Evolutionary conservation across 1,140 invertebrate genomes (phyloP).

Genomic region (Drosophila kepulauana): DNA sequence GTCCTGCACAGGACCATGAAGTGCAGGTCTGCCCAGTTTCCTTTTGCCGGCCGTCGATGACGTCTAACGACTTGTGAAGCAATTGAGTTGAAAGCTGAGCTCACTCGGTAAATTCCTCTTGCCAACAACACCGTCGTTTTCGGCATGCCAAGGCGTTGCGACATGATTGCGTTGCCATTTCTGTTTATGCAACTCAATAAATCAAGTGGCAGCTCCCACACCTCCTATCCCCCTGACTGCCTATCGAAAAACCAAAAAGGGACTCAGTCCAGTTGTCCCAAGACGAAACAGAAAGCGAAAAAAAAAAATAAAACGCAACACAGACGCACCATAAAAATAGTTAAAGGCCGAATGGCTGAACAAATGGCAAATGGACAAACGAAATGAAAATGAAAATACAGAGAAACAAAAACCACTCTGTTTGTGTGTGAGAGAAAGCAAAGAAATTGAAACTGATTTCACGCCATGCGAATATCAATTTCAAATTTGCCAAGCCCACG

Average conservation of each 20-base stretch:
- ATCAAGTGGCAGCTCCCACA: slow-evolving; percentile 66
- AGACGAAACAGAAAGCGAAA: background rate
- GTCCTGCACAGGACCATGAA: slow-evolving; percentile 54
- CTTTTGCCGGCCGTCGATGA: slow-evolving; percentile 56
- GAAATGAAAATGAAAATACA: slow-evolving; percentile 52
- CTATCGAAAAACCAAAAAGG: slow-evolving; percentile 28
- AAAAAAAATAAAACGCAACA: slow-evolving; percentile 52
- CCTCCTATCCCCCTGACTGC: background rate
- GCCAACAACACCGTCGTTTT: slow-evolving; percentile 2
- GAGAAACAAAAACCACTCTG: background rate
- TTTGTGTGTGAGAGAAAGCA: background rate
- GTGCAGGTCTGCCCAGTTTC: slow-evolving; percentile 56
- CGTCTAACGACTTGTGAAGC: slow-evolving; percentile 82
- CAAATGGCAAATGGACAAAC: slow-evolving; percentile 51
- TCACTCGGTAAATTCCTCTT: slow-evolving; percentile 54
- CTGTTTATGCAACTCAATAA: slow-evolving; percentile 85
- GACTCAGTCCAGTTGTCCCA: slow-evolving; percentile 22
- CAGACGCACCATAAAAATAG: slow-evolving; percentile 67
- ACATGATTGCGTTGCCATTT: slow-evolving; percentile 84
- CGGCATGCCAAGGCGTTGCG: slow-evolving; percentile 51
- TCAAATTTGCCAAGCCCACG: slow-evolving; percentile 74
- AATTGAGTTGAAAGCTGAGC: slow-evolving; percentile 83
- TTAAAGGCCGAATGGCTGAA: slow-evolving; percentile 38
- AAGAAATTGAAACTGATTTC: slow-evolving; percentile 73
- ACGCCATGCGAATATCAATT: slow-evolving; percentile 82